Evolutionary conservation across 37 sponge, comb jelly and placozoan species (phyloP), one percentile per base, ranked within the genome.

Genomic region (Hormiphora californensis): DNA sequence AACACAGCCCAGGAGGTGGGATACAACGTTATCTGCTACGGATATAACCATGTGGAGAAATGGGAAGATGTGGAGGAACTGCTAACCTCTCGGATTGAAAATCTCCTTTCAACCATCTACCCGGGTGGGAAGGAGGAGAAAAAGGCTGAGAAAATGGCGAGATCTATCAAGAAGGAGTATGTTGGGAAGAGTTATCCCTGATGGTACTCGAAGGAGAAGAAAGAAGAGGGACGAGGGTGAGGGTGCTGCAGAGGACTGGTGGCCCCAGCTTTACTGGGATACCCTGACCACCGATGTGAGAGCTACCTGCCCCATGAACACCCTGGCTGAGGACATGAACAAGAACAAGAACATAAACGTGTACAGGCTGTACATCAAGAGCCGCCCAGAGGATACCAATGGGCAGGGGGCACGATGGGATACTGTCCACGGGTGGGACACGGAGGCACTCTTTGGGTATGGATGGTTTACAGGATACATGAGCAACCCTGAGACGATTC

Each of bases 391-490:
- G 28, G 81, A 73, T 22, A n/a, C n/a, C n/a, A n/a, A n/a, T n/a
- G n/a, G n/a, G n/a, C n/a, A n/a, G n/a, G n/a, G 4, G 44, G 46
- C 43, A 1, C 81, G 46, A 1, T 73, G 21, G 4, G 81, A 73
- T 23, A 73, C 81, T 23, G 38, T 73, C 5, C 81, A 73, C 81
- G 81, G 81, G 2, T 73, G 81, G 81, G 81, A 73, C 46, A 73
- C 81, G 17, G 81, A 73, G 81, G 81, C 81, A 27, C 81, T 73
- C 39, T 73, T 73, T 28, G 81, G 81, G 36, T 73, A 32, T 30
- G 81, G 81, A 22, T 73, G 81, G 81, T 73, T 73, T 46, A 27
- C 40, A 41, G n/a, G n/a, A n/a, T n/a, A n/a, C n/a, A n/a, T n/a
- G n/a, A n/a, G n/a, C n/a, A n/a, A n/a, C n/a, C n/a, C 25, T 73